These are phyloP conservation scores for Taurulus bubalis DNA, from an alignment of 2,113 vertebrate genomes.

Conservation along the genomic window DNA sequence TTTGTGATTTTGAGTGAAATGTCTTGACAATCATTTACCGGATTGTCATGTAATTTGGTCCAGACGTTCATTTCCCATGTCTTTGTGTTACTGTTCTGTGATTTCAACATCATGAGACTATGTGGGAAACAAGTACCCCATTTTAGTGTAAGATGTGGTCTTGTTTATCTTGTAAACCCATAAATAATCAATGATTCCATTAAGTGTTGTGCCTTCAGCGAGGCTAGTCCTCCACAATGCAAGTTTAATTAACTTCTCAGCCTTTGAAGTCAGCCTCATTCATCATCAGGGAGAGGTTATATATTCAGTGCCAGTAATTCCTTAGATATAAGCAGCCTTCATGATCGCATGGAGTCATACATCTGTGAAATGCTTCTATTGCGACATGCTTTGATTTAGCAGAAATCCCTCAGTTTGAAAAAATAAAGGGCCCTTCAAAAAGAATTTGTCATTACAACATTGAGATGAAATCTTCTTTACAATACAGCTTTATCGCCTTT, in stretches of 20 bases:
- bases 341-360: background rate
- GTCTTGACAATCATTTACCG: background rate
- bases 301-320: conserved; percentile 13
- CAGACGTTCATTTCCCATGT: background rate
- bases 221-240: background rate
- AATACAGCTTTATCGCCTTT: background rate
- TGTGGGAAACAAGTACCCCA: background rate
- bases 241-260: conserved; percentile 33
- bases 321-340: conserved; percentile 18
- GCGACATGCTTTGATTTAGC: background rate
- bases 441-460: background rate
- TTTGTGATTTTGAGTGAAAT: background rate
- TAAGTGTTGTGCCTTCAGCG: background rate
- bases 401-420: background rate
- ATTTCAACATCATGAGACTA: background rate
- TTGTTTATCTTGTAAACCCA: conserved; percentile 5
- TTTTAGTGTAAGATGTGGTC: background rate
- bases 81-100: background rate
- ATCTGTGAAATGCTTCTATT: background rate
- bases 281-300: conserved; percentile 6
- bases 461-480: background rate
- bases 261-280: conserved; percentile 16
- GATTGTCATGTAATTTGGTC: background rate
- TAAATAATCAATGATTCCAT: conserved; percentile 20
- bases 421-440: background rate